Base-by-base conservation (phyloP, 1,140 invertebrate genomes). In the Wasmannia auropunctata region DNA sequence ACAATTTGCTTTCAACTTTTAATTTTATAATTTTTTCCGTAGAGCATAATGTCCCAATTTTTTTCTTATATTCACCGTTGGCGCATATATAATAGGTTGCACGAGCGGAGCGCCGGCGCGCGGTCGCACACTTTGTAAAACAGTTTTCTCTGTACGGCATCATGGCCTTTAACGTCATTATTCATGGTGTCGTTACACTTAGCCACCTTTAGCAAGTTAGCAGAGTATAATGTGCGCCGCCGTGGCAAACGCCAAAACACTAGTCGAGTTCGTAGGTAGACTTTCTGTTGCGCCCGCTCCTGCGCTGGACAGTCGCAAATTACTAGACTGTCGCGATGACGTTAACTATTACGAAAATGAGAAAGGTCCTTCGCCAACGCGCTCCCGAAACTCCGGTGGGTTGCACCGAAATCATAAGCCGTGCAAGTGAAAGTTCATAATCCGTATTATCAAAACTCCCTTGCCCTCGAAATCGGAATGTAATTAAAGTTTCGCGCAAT, bases 281-380 rank as follows among this genome's bases (percentile, higher is more conserved):
- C 72, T 85, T 76, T 77, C 46, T n/a, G 69, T 85, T 46, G n/a
- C 54, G 22, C 28, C 22, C 51, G 74, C 22, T 63, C n/a, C 75
- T 86, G 84, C 77, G 51, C 49, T 54, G 75, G 84, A 86, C 84
- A 86, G 84, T 81, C 84, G 84, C 84, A 86, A 86, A 86, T 86
- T 86, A 80, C 84, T 69, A 56, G 76, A 63, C 62, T 79, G 63
- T 43, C 83, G 31, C 46, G 83, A 85, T 85, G 83, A 77, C 83
- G 83, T 62, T 85, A 85, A 85, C 83, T 77, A 85, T 85, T 65
- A 75, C 60, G 83, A 85, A 85, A 85, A 85, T 75, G 74, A 77
- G 81, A 62, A 85, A 85, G 81, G 72, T 51, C 43, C 83, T 85
- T 62, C 43, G 14, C 81, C 0, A 54, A 62, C 83, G 83, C 70